phyloP scores from a whole-genome alignment of 2,797 vertebrate genomes.

The Eptatretus atami region DNA sequence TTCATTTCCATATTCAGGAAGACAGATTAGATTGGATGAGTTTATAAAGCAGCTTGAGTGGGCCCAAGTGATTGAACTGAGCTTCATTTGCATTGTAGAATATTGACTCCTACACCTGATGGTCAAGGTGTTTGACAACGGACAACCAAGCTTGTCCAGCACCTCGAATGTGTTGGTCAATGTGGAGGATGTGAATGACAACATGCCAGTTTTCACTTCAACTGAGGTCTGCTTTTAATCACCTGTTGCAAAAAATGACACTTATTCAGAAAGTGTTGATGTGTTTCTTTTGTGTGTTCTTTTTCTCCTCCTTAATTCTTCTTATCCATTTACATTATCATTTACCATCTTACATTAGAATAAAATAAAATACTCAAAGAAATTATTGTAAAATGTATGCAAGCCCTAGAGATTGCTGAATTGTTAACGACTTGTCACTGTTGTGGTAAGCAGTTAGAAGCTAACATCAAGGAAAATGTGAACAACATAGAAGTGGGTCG shows the following conservation, averaged over 20 bases:
- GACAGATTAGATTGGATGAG: too few species aligned
- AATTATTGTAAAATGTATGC: background rate
- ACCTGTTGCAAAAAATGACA: too few species aligned
- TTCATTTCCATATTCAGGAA: too few species aligned
- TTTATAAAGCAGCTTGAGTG: too few species aligned
- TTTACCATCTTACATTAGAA: too few species aligned
- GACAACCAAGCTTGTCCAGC: constrained; percentile 14
- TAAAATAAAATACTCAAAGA: too few species aligned
- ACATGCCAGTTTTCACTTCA: constrained; percentile 21
- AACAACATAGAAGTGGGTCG: constrained; percentile 14
- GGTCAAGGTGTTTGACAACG: constrained; percentile 22
- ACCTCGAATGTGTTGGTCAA: constrained; percentile 20
- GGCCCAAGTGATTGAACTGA: too few species aligned
- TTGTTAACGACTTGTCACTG: background rate
- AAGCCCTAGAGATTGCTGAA: background rate
- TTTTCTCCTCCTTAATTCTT: too few species aligned
- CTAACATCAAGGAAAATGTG: constrained; percentile 22
- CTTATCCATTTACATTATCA: too few species aligned
- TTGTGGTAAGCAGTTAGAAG: constrained; percentile 17
- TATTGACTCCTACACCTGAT: constrained; percentile 20
- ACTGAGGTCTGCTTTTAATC: constrained; percentile 11
- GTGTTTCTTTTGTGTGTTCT: too few species aligned
- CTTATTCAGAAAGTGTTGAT: too few species aligned
- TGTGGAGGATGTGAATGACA: constrained; percentile 31
- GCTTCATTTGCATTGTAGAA: constrained; percentile 15